A percentile compares a stretch with the other conserved stretches of the same genome.
These are phyloP conservation scores for Dolichallabes microphthalmus DNA, from an alignment of 2,113 vertebrate species.

Conservation along the genomic window DNA sequence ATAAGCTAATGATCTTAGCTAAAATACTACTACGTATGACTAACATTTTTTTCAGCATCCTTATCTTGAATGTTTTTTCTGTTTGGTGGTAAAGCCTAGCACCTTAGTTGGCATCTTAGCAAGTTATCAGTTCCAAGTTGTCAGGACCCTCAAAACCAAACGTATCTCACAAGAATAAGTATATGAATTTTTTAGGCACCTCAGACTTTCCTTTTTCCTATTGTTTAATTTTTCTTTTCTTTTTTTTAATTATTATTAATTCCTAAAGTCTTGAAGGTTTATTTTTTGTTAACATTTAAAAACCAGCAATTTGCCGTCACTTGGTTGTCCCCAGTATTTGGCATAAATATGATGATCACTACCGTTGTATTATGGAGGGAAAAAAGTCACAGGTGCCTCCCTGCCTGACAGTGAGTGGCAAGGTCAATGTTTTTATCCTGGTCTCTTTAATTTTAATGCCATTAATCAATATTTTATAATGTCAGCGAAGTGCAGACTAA, in stretches of 20 bases:
- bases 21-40: no score
- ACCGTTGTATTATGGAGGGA: not conserved
- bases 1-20: no score
- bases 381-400: not conserved
- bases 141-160: not conserved
- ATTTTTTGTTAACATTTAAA: not conserved
- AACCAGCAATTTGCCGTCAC: not conserved
- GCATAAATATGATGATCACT: conserved; percentile 17
- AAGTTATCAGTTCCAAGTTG: not conserved
- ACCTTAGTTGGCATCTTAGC: not conserved
- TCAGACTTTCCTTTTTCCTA: not conserved
- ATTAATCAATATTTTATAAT: conserved; percentile 77
- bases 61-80: not conserved
- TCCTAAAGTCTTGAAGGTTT: not conserved
- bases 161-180: not conserved
- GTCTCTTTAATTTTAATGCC: conserved; percentile 73
- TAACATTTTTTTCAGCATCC: not conserved
- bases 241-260: not conserved
- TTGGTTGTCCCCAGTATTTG: conserved; percentile 14
- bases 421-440: conserved; percentile 56
- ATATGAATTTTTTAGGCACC: not conserved
- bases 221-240: no score
- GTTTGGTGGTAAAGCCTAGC: not conserved
- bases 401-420: conserved; percentile 33
- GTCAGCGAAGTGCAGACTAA: conserved; percentile 68